phyloP scores from a whole-genome alignment of 2,797 vertebrate genomes.

The Lutjanus campechanus region DNA sequence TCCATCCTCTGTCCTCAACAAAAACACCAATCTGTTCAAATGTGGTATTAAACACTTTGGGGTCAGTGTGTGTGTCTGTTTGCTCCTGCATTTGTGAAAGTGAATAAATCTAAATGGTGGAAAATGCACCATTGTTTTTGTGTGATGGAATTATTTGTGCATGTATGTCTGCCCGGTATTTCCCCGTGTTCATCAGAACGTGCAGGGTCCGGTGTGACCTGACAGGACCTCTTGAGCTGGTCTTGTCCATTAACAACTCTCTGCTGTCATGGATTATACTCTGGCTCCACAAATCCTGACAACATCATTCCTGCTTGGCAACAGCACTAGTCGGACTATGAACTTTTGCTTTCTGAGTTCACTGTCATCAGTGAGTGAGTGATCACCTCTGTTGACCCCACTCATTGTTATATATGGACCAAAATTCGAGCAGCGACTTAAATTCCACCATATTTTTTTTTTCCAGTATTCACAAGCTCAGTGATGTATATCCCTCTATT shows the following conservation, averaged over 20 bases:
- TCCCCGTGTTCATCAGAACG: neutral
- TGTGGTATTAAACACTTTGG: constrained; percentile 48
- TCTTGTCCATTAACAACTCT: constrained; percentile 46
- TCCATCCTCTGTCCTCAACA: constrained; percentile 16
- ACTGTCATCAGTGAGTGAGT: constrained; percentile 11
- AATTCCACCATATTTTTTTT: neutral
- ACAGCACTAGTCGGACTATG: neutral
- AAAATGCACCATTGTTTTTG: neutral
- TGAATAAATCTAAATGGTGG: neutral
- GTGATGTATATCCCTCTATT: neutral
- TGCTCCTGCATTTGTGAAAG: constrained; percentile 8
- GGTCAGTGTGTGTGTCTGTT: constrained; percentile 29
- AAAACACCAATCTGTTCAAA: constrained; percentile 27
- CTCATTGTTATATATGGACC: neutral
- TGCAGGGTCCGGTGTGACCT: constrained; percentile 8
- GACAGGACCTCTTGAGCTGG: constrained; percentile 27
- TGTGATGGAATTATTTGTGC: neutral
- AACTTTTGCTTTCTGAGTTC: constrained; percentile 2
- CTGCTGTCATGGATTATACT: constrained; percentile 56
- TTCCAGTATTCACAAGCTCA: neutral
- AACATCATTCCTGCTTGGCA: constrained; percentile 20
- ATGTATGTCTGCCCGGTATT: constrained; percentile 6
- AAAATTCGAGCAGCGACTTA: neutral
- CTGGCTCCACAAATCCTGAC: constrained; percentile 41
- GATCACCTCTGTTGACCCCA: neutral